phyloP scores from a whole-genome alignment of 2,797 vertebrate genomes.

The Rhinichthys osculus region DNA sequence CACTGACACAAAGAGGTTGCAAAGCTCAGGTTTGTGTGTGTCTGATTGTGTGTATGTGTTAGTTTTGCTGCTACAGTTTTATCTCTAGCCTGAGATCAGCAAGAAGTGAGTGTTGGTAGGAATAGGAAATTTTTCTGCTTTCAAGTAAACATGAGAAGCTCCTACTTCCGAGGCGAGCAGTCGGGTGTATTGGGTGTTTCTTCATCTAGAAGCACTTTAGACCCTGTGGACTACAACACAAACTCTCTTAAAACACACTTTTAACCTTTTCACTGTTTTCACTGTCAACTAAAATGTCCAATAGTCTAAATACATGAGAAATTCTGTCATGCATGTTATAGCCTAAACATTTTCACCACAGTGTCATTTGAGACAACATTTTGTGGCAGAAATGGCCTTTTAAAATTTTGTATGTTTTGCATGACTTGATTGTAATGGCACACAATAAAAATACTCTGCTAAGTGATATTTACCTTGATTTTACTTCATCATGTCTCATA shows the following conservation, averaged over 20 bases:
- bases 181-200: neutral
- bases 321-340: neutral
- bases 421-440: neutral
- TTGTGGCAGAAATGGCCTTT: neutral
- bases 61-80: constrained; percentile 13
- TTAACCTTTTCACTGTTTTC: neutral
- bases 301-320: neutral
- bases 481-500: neutral
- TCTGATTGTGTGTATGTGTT: constrained; percentile 57
- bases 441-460: neutral
- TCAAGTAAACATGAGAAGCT: neutral
- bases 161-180: neutral
- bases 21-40: constrained; percentile 40
- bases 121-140: constrained; percentile 3
- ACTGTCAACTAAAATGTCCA: neutral
- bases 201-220: neutral
- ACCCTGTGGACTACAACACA: neutral
- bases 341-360: no score
- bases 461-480: neutral
- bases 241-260: neutral
- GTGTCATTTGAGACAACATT: neutral
- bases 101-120: neutral
- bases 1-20: constrained; percentile 49
- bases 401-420: neutral
- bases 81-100: constrained; percentile 13